Evolutionary conservation across 2,888 invertebrate genomes (phyloP).

Genomic region (Aphodius granarius): DNA sequence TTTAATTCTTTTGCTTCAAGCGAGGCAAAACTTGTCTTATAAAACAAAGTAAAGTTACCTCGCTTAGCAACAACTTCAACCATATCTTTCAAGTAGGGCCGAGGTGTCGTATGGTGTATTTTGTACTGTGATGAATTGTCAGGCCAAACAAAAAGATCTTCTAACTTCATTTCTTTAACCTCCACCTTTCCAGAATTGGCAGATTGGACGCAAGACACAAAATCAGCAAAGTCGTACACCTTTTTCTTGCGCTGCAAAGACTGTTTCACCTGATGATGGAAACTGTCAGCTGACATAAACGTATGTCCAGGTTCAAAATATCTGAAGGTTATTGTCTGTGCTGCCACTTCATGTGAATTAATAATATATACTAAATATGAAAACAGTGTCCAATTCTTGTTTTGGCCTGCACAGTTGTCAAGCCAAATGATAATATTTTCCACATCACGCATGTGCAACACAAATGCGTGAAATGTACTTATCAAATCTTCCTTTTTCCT

Average conservation of each 20-base stretch:
- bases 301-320: constrained; percentile 41
- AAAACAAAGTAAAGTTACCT: too few species aligned
- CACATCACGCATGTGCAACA: constrained; percentile 23
- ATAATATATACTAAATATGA: constrained; percentile 26
- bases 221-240: too few species aligned
- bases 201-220: too few species aligned
- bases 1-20: too few species aligned
- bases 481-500: constrained; percentile 24
- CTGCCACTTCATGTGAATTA: constrained; percentile 21
- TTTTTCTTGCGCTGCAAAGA: constrained; percentile 30
- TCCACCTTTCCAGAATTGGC: too few species aligned
- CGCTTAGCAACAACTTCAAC: too few species aligned
- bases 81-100: too few species aligned
- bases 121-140: too few species aligned
- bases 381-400: constrained; percentile 30
- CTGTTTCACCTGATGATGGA: constrained; percentile 42
- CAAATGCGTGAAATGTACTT: constrained; percentile 25
- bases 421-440: constrained; percentile 28
- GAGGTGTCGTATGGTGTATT: too few species aligned
- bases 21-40: too few species aligned
- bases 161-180: too few species aligned
- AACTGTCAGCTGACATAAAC: constrained; percentile 42
- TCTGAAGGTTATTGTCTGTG: constrained; percentile 23
- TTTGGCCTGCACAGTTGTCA: constrained; percentile 28
- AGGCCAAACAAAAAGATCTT: too few species aligned